These are phyloP conservation scores for Ptyas mucosa DNA, from an alignment of 2,113 vertebrate genomes.

Conservation along the genomic window DNA sequence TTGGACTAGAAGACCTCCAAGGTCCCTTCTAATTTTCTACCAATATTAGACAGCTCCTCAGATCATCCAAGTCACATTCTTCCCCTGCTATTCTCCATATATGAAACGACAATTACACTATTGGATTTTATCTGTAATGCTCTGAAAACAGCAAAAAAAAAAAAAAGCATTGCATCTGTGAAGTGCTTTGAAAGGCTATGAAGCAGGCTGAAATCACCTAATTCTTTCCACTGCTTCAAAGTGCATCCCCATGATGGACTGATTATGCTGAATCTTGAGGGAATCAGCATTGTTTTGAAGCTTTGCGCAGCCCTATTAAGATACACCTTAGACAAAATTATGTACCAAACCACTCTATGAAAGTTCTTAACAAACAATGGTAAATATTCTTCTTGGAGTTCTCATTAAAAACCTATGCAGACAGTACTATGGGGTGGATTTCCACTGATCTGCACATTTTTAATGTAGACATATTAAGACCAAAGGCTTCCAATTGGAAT, in stretches of 20 bases:
- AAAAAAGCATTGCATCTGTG: not conserved
- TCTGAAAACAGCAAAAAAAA: not conserved
- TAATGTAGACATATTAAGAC: not conserved
- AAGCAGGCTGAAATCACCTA: not conserved
- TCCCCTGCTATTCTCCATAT: not conserved
- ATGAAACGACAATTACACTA: not conserved
- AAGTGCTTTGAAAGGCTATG: not conserved
- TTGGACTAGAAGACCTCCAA: not conserved
- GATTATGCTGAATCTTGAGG: not conserved
- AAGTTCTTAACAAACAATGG: not conserved
- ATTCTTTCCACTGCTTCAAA: not conserved
- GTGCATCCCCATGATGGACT: not conserved
- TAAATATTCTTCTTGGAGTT: not conserved
- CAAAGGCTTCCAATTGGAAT: not conserved
- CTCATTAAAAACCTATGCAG: not conserved
- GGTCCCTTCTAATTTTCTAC: not conserved
- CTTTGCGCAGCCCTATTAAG: not conserved
- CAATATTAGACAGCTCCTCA: not conserved
- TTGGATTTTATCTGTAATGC: not conserved
- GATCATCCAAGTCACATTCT: not conserved
- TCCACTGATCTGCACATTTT: not conserved
- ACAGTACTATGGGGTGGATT: not conserved
- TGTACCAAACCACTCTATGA: not conserved
- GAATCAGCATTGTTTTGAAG: not conserved
- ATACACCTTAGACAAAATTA: not conserved